Evolutionary conservation across 2,888 invertebrate genomes (phyloP).

Genomic region (Tricholauxania praeusta): DNA sequence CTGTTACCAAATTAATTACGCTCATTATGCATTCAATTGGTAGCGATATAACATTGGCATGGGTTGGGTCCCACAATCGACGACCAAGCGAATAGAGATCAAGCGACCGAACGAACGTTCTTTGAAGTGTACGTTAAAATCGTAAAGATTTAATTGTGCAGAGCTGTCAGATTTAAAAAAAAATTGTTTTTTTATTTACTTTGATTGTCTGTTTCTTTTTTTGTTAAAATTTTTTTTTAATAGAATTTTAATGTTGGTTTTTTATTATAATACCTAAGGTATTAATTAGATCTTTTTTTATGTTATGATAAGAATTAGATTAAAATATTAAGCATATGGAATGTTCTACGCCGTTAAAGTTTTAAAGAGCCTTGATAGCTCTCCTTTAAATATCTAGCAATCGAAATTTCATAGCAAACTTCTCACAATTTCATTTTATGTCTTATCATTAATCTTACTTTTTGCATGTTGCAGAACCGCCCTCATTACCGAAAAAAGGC

Average conservation of each 20-base stretch:
- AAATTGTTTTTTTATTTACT: not conserved
- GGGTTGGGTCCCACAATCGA: conserved; percentile 26
- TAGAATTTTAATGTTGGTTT: conserved; percentile 1
- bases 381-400: too few species aligned
- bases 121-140: conserved; percentile 2
- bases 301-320: too few species aligned
- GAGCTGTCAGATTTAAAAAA: conserved; percentile 15
- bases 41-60: not conserved
- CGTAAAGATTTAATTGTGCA: conserved; percentile 9
- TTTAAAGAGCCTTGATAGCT: too few species aligned
- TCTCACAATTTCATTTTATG: too few species aligned
- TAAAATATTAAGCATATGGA: too few species aligned
- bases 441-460: too few species aligned
- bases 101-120: not conserved
- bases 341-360: too few species aligned
- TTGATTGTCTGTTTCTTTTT: conserved; percentile 1
- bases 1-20: conserved; percentile 36
- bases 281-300: too few species aligned
- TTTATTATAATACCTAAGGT: too few species aligned
- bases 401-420: too few species aligned
- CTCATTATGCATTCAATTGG: conserved; percentile 37
- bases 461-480: too few species aligned
- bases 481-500: too few species aligned
- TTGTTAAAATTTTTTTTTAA: not conserved
- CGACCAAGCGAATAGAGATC: conserved; percentile 32